A percentile compares a stretch with the other conserved stretches of the same genome.
Conservation (phyloP, 2,113 vertebrate species). For the Myrmophylax atrothorax region DNA sequence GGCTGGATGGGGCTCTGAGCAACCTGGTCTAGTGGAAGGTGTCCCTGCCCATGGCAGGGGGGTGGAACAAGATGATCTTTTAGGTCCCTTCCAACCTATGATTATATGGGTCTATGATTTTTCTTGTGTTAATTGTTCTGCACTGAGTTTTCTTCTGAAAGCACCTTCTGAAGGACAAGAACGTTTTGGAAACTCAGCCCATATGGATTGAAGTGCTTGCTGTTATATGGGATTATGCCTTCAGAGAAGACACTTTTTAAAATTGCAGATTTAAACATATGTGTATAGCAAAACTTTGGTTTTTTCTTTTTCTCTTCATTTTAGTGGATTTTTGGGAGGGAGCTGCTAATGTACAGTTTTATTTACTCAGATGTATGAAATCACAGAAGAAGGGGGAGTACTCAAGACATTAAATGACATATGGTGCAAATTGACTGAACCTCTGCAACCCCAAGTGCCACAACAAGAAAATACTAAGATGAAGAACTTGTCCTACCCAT, state of each 20-base stretch:
- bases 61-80: not conserved
- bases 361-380: conserved; percentile 83
- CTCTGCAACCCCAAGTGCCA: conserved; percentile 87
- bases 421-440: conserved; percentile 80
- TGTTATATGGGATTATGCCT: not conserved
- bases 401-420: conserved; percentile 78
- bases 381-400: conserved; percentile 84
- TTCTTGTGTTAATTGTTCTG: not conserved
- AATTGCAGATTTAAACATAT: not conserved
- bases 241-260: not conserved
- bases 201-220: not conserved
- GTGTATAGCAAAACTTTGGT: not conserved
- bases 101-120: not conserved
- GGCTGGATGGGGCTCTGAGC: not conserved
- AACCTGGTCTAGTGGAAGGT: not conserved
- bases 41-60: not conserved
- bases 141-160: not conserved
- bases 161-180: not conserved
- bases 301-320: not conserved
- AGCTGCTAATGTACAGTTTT: not conserved
- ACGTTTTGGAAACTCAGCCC: not conserved
- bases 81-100: not conserved
- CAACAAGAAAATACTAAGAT: conserved; percentile 77
- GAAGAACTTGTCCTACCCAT: conserved; percentile 89
- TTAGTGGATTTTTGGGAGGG: not conserved